phyloP scores from a whole-genome alignment of 23 tunicate species.

The Styela plicata region DNA sequence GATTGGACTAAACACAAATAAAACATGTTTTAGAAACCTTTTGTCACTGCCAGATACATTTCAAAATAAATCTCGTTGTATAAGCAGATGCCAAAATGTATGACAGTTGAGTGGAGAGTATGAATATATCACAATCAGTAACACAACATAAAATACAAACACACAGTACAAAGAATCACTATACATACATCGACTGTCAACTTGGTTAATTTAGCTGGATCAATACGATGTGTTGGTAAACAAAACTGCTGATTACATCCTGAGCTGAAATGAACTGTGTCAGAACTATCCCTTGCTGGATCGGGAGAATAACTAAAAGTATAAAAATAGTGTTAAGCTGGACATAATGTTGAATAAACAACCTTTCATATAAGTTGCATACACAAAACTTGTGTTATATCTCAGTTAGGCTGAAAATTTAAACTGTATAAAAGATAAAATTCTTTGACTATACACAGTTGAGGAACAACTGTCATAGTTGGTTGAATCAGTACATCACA shows the following conservation, averaged over 20 bases:
- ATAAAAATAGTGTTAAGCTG: neutral
- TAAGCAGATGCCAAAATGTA: too few relatives aligned
- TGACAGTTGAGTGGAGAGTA: too few relatives aligned
- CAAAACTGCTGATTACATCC: slow-evolving; percentile 96
- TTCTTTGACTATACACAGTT: neutral
- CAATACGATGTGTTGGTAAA: slow-evolving; percentile 56
- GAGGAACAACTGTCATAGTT: too few relatives aligned
- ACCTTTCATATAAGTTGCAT: too few relatives aligned
- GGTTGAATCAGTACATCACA: too few relatives aligned
- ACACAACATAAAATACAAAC: too few relatives aligned
- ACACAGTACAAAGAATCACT: too few relatives aligned
- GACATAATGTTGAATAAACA: neutral
- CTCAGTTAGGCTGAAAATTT: slow-evolving; percentile 1
- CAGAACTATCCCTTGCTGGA: slow-evolving; percentile 22
- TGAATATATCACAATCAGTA: too few relatives aligned
- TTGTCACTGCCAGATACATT: too few relatives aligned
- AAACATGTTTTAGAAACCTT: too few relatives aligned
- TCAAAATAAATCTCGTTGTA: too few relatives aligned
- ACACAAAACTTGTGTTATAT: neutral
- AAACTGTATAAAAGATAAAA: neutral
- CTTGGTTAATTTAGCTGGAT: slow-evolving; percentile 39
- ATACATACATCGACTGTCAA: slow-evolving; percentile 8
- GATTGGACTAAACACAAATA: too few relatives aligned
- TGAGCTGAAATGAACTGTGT: slow-evolving; percentile 63
- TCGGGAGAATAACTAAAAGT: slow-evolving; percentile 12